phyloP scores from a whole-genome alignment of 1,140 invertebrate species.

The Ephestia elutella region DNA sequence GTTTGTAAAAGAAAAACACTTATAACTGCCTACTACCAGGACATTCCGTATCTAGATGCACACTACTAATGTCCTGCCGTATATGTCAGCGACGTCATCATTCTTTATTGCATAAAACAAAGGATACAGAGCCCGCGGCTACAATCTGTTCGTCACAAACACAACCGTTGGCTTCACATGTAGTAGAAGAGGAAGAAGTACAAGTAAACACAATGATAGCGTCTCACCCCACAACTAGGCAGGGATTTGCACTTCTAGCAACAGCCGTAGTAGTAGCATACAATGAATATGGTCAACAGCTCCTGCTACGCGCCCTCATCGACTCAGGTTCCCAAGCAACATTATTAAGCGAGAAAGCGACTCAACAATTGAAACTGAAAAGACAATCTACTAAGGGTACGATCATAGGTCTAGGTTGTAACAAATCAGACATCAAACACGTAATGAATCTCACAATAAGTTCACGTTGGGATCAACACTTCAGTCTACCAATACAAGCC shows the following conservation, averaged over 20 bases:
- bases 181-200: background rate
- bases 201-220: background rate
- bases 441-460: too few species aligned
- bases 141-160: background rate
- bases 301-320: slow-evolving; percentile 22
- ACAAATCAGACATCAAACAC: too few species aligned
- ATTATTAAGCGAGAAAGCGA: slow-evolving; percentile 22
- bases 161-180: too few species aligned
- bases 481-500: too few species aligned
- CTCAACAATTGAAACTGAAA: slow-evolving; percentile 19
- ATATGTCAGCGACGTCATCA: slow-evolving; percentile 13
- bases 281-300: slow-evolving; percentile 8
- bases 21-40: slow-evolving; percentile 19
- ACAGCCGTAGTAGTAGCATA: slow-evolving; percentile 23
- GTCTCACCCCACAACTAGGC: slow-evolving; percentile 7
- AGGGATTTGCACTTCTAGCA: slow-evolving; percentile 18
- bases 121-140: background rate
- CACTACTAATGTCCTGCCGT: background rate
- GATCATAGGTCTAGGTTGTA: slow-evolving; percentile 9
- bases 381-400: slow-evolving; percentile 17
- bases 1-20: slow-evolving; percentile 18
- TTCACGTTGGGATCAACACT: too few species aligned
- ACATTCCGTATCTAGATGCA: slow-evolving; percentile 6
- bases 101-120: slow-evolving; percentile 6
- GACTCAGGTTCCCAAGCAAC: slow-evolving; percentile 29